Percentiles rank a stretch among this genome's conserved stretches.
phyloP scores from a whole-genome alignment of 2,113 vertebrate species.

The Rhinolophus ferrumequinum region DNA sequence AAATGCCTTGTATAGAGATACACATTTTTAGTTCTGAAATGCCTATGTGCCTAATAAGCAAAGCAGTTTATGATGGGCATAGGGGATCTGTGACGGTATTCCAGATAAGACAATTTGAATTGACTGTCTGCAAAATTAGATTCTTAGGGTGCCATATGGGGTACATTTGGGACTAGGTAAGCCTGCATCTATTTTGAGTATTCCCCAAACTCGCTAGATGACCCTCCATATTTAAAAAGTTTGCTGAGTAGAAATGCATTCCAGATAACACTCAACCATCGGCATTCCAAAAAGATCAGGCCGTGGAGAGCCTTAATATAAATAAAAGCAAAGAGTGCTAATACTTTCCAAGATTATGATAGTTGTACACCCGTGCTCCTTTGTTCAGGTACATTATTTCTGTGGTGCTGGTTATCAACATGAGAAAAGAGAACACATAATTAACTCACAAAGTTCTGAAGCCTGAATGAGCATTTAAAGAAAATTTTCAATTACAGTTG shows the following conservation, averaged over 20 bases:
- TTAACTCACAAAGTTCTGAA: background rate
- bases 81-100: slow-evolving; percentile 9
- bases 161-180: background rate
- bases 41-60: background rate
- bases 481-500: background rate
- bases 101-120: background rate
- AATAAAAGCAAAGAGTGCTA: background rate
- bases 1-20: background rate
- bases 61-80: background rate
- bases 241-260: slow-evolving; percentile 4
- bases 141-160: background rate
- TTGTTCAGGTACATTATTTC: background rate
- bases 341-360: background rate
- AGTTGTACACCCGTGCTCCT: too few relatives aligned
- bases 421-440: background rate
- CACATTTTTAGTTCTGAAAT: slow-evolving; percentile 19
- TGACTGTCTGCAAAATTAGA: background rate
- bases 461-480: background rate
- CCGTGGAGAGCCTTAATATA: background rate
- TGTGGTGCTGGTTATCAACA: background rate
- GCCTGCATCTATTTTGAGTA: background rate
- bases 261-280: background rate
- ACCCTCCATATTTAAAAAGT: background rate
- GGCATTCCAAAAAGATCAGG: background rate
- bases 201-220: background rate